A percentile compares a stretch with the other conserved stretches of the same genome.
These are phyloP conservation scores for Gymnocephalus cernua DNA, from an alignment of 2,113 vertebrate species.

Conservation along the genomic window DNA sequence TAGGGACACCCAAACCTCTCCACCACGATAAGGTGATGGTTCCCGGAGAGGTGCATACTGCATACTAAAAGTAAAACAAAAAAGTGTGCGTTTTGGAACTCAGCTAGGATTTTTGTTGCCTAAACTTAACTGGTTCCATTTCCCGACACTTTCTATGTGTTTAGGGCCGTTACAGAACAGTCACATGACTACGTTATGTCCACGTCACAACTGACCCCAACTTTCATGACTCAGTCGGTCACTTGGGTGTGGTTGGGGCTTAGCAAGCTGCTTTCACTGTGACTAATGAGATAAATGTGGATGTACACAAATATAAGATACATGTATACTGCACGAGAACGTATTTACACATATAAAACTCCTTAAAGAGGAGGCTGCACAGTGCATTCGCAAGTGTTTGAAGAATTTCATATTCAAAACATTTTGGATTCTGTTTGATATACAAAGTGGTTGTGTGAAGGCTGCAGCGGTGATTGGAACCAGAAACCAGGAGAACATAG, in stretches of 20 bases:
- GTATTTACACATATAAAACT: background rate
- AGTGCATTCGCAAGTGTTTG: conserved; percentile 6
- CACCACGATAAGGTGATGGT: too few relatives aligned
- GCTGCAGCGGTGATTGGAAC: conserved; percentile 41
- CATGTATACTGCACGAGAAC: background rate
- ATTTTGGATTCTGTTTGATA: conserved; percentile 44
- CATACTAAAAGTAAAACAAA: background rate
- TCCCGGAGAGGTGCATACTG: too few relatives aligned
- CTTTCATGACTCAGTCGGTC: conserved; percentile 45
- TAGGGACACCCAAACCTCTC: too few relatives aligned
- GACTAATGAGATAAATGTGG: conserved; percentile 56
- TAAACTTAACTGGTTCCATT: too few relatives aligned
- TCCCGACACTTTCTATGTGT: too few relatives aligned
- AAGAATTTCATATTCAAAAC: conserved; percentile 44
- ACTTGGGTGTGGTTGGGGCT: conserved; percentile 38
- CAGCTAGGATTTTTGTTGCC: background rate
- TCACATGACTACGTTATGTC: background rate
- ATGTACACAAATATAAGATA: conserved; percentile 34
- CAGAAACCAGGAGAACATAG: conserved; percentile 39
- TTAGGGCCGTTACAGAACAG: too few relatives aligned
- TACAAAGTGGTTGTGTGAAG: conserved; percentile 47
- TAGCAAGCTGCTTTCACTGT: conserved; percentile 35
- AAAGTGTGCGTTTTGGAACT: background rate
- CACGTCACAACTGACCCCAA: conserved; percentile 63
- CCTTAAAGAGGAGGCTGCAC: background rate